A percentile compares a stretch with the other conserved stretches of the same genome.
Conservation (phyloP, 2,888 invertebrate genomes). For the Nebria brevicollis region DNA sequence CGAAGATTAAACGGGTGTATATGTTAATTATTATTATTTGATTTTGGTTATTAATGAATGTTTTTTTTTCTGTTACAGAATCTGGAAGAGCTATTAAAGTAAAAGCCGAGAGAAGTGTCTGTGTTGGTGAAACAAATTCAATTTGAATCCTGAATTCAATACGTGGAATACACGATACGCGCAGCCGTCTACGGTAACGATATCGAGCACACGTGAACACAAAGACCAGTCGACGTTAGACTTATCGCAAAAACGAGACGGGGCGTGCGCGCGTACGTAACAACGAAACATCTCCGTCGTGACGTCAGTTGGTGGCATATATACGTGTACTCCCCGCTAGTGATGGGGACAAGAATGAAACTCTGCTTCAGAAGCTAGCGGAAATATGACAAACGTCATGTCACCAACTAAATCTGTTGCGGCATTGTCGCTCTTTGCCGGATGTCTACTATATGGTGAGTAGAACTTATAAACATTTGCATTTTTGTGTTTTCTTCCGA, state of each 20-base stretch:
- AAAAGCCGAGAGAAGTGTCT: neutral
- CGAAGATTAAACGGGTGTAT: too few relatives aligned
- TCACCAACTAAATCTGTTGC: slow-evolving; percentile 1
- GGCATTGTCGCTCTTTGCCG: neutral
- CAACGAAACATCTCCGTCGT: slow-evolving; percentile 1
- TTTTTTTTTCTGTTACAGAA: neutral
- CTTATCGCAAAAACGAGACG: neutral
- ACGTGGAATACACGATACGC: neutral
- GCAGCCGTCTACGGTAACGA: neutral
- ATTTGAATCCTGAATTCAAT: neutral
- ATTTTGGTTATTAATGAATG: too few relatives aligned
- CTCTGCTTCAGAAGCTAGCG: slow-evolving; percentile 26
- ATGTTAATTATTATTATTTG: too few relatives aligned
- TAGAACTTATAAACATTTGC: neutral
- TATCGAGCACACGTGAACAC: neutral
- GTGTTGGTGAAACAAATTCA: neutral
- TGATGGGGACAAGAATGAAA: slow-evolving; percentile 19
- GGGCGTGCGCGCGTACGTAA: neutral
- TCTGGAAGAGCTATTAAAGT: neutral
- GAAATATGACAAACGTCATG: slow-evolving; percentile 20
- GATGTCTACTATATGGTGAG: slow-evolving; percentile 23
- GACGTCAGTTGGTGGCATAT: slow-evolving; percentile 3
- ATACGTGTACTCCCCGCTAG: neutral
- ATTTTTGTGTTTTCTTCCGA: neutral
- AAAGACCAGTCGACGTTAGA: neutral